These are phyloP conservation scores for Argyrosomus regius DNA, from an alignment of 2,797 vertebrate species.

Conservation along the genomic window DNA sequence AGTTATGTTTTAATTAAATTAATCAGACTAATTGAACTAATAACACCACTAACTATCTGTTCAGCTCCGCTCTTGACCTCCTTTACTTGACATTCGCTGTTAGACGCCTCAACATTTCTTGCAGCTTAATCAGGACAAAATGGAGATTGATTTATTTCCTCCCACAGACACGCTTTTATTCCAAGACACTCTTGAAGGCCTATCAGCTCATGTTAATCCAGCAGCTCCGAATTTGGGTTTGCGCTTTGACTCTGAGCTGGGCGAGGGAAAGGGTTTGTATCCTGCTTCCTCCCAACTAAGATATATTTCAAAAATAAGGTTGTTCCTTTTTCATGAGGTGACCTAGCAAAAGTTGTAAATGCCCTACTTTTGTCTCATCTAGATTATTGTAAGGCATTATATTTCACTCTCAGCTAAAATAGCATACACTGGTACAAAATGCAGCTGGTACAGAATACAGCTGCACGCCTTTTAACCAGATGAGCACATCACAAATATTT, in stretches of 20 bases:
- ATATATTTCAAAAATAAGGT: not conserved
- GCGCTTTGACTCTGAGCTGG: not conserved
- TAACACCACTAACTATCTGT: not conserved
- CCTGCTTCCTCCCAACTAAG: not conserved
- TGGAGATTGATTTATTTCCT: constrained; percentile 14
- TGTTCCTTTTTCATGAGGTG: constrained; percentile 8
- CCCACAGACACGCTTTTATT: not conserved
- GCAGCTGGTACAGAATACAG: not conserved
- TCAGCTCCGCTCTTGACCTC: not conserved
- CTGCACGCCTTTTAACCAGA: not conserved
- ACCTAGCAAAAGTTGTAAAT: constrained; percentile 4
- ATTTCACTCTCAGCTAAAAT: constrained; percentile 15
- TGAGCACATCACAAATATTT: not conserved
- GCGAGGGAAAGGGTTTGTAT: not conserved
- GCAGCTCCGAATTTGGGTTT: not conserved
- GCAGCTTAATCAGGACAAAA: constrained; percentile 7
- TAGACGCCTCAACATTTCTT: not conserved
- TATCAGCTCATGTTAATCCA: constrained; percentile 1
- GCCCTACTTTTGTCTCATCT: not conserved
- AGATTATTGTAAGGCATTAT: constrained; percentile 4
- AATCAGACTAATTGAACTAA: not conserved
- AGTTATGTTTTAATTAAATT: not conserved
- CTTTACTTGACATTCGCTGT: not conserved
- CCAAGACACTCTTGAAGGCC: constrained; percentile 4
- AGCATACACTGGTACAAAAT: not conserved